Evolutionary conservation across 2,113 vertebrate genomes (phyloP), one percentile per base, ranked within the genome.

Genomic region (Dissostichus mawsoni): DNA sequence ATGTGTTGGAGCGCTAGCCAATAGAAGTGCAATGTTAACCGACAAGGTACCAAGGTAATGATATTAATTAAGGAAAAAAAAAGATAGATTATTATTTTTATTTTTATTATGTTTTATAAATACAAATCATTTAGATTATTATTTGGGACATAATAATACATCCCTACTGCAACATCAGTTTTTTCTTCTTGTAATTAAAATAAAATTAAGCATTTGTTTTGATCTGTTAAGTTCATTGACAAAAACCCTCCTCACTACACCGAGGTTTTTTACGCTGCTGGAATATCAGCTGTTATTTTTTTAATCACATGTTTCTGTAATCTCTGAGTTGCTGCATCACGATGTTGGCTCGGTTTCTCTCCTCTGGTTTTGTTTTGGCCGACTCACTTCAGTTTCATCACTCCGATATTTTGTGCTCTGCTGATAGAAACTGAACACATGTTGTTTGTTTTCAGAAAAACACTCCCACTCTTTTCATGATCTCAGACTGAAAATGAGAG

Each of bases 321-420:
- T 52, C 5, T 52, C 47, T 76, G 81, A 73, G 20, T 69, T 69
- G 72, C 53, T 13, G 44, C 14, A 5, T 41, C 36, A 41, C 68
- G 50, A 59, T 68, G 61, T n/a, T 61, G 64, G 36, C 58, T 29
- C 23, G n/a, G 48, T 48, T 47, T 72, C 74, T 57, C 36, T 8
- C 36, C 20, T 0, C 47, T n/a, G 11, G 9, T 33, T 16, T 55
- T 29, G 29, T 4, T 11, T 25, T 25, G 56, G 58, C 55, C 61
- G 47, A 77, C 63, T 62, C 57, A 29, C 29, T 36, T 36, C 25
- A 51, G 16, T 72, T 5, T 62, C 48, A 53, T 61, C 63, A 64
- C 17, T 47, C 33, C 11, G 73, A 48, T 56, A 20, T 66, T 9
- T 4, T 14, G 9, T 8, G 62, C 25, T 25, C 25, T 25, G 29